Conservation (phyloP, 2,888 invertebrate genomes). For the Drepana falcataria region DNA sequence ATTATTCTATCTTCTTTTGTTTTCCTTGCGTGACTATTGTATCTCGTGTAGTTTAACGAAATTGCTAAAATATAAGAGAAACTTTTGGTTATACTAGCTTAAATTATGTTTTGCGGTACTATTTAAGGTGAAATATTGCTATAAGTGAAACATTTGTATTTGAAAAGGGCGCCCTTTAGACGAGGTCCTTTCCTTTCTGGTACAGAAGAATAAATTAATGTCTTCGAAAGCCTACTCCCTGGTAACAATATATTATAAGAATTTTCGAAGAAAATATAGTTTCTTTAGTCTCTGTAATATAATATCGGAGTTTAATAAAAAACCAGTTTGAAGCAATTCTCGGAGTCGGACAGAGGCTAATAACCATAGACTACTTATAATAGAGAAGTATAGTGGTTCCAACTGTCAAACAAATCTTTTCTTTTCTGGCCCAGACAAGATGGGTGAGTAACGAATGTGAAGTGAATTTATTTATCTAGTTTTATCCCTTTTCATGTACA, state of each 20-base stretch:
- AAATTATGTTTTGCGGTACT: constrained; percentile 37
- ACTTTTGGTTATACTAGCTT: constrained; percentile 27
- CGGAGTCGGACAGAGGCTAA: constrained; percentile 26
- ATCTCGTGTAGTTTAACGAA: constrained; percentile 11
- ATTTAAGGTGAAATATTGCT: constrained; percentile 32
- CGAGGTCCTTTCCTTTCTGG: constrained; percentile 37
- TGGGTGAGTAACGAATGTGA: constrained; percentile 78
- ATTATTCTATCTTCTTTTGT: constrained; percentile 22
- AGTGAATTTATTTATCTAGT: constrained; percentile 29
- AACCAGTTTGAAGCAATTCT: constrained; percentile 42
- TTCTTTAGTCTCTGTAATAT: constrained; percentile 34
- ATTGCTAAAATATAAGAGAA: constrained; percentile 30
- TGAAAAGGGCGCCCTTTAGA: constrained; percentile 36
- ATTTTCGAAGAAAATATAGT: constrained; percentile 56
- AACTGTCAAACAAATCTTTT: constrained; percentile 66
- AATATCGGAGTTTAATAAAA: constrained; percentile 41
- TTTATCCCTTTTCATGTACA: constrained; percentile 26
- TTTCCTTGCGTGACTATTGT: constrained; percentile 18
- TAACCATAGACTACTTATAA: constrained; percentile 48
- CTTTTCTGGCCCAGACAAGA: constrained; percentile 82
- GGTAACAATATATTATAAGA: constrained; percentile 51
- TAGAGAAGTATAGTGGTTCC: constrained; percentile 34
- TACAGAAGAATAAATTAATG: constrained; percentile 46
- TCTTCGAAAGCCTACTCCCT: constrained; percentile 48
- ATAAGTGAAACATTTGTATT: constrained; percentile 30